Evolutionary conservation across 2,888 invertebrate species (phyloP).

Genomic region (Entomobrya multifasciata): DNA sequence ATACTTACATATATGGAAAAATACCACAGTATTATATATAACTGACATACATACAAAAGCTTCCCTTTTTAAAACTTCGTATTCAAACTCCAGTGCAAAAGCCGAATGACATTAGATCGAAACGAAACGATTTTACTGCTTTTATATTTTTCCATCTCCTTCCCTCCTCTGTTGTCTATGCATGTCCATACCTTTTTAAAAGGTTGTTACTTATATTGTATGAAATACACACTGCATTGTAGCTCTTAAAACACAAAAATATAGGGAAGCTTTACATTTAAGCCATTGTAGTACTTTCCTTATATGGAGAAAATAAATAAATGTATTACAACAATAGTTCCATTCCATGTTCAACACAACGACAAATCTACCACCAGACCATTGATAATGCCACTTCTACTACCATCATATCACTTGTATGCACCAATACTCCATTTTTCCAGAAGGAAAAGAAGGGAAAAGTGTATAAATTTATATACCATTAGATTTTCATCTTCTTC

Average conservation of each 20-base stretch:
- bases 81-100: slow-evolving; percentile 10
- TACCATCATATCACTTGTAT: background rate
- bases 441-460: background rate
- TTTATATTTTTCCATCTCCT: background rate
- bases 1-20: slow-evolving; percentile 25
- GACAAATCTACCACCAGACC: background rate
- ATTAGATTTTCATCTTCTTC: slow-evolving; percentile 45
- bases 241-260: background rate
- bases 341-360: slow-evolving; percentile 6
- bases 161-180: slow-evolving; percentile 1
- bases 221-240: background rate
- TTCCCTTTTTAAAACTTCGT: slow-evolving; percentile 18
- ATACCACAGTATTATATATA: background rate
- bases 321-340: slow-evolving; percentile 11
- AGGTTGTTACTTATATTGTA: background rate
- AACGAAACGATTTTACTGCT: slow-evolving; percentile 41
- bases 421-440: no score
- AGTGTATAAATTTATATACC: slow-evolving; percentile 33
- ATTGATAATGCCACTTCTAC: background rate
- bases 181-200: slow-evolving; percentile 27
- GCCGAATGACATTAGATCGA: slow-evolving; percentile 16
- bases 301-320: slow-evolving; percentile 43
- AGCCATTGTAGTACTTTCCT: slow-evolving; percentile 38
- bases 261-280: slow-evolving; percentile 10
- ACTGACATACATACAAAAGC: background rate